Evolutionary conservation across 2,888 invertebrate genomes (phyloP), one percentile per base, ranked within the genome.

Genomic region (Cosmopolites sordidus): DNA sequence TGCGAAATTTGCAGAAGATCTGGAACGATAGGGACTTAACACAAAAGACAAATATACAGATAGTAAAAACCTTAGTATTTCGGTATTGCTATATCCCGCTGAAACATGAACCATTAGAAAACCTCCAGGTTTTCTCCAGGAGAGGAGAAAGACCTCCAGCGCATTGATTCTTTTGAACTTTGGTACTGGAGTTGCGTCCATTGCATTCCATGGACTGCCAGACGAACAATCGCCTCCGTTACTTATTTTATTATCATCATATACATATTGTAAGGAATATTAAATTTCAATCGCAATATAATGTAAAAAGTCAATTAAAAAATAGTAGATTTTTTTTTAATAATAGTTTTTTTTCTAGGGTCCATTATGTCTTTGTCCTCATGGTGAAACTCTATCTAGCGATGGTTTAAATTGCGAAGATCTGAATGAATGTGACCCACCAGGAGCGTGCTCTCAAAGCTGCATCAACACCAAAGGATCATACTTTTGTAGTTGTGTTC

Each of bases 391-490:
- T 59, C 76, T 97, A 2, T 79, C 80, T 47, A 71, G 76, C 1
- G 86, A 87, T 65, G 82, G 83, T 5, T 79, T 76, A 58, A 83
- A 82, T 3, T 92, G 92, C 72, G 76, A 80, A 64, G 96, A 96
- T 70, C 75, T 87, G 9, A 81, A 97, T 72, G 96, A 97, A 72
- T 97, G 97, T 71, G 78, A 82, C 43, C 88, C 92, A 0, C 89
- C 95, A 0, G 92, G 93, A 0, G 74, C 83, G 0, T 99, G 98
- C 72, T 95, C 95, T 0, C 98, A 99, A 72, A 76, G 76, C 11
- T 99, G 98, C 73, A 83, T 83, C 2, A 96, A 99, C 69, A 86
- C 84, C 1, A 97, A 97, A 73, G 86, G 89, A 0, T 87, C 91
- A 0, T 99, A 88, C 74, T 86, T 83, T 64, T 99, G 98, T 72